Percentiles rank a stretch among this genome's conserved stretches.
phyloP scores from a whole-genome alignment of 2,888 invertebrate species.

The Caenorhabditis sp. region DNA sequence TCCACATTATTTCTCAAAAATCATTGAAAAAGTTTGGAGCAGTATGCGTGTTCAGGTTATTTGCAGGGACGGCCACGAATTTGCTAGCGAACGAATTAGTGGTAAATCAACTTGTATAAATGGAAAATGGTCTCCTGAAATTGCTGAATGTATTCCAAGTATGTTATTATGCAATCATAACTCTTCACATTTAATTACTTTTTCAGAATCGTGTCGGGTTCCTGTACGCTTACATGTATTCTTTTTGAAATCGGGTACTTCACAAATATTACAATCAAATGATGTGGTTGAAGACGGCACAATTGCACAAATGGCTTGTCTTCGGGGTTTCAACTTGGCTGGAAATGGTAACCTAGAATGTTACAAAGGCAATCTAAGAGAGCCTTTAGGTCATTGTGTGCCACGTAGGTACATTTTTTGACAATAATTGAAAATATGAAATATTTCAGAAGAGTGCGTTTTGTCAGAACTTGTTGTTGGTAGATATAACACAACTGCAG shows the following conservation, averaged over 20 bases:
- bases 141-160: constrained; percentile 87
- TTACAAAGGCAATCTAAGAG: constrained; percentile 49
- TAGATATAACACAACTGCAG: constrained; percentile 31
- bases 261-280: constrained; percentile 66
- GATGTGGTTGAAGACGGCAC: constrained; percentile 59
- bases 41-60: constrained; percentile 54
- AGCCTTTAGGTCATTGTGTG: constrained; percentile 58
- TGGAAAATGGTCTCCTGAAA: constrained; percentile 88
- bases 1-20: neutral
- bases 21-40: constrained; percentile 11
- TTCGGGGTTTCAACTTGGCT: constrained; percentile 46
- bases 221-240: constrained; percentile 67
- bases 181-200: no score
- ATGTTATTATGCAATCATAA: no score
- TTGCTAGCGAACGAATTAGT: constrained; percentile 51
- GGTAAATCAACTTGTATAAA: constrained; percentile 85
- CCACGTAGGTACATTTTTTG: constrained; percentile 53
- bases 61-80: constrained; percentile 63
- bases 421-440: neutral
- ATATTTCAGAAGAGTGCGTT: constrained; percentile 49
- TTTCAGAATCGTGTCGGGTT: constrained; percentile 63
- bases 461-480: constrained; percentile 41
- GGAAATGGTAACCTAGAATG: constrained; percentile 61
- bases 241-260: constrained; percentile 54
- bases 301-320: constrained; percentile 53